Evolutionary conservation across 2,888 invertebrate species (phyloP).

Genomic region (Dasysyrphus albostriatus): DNA sequence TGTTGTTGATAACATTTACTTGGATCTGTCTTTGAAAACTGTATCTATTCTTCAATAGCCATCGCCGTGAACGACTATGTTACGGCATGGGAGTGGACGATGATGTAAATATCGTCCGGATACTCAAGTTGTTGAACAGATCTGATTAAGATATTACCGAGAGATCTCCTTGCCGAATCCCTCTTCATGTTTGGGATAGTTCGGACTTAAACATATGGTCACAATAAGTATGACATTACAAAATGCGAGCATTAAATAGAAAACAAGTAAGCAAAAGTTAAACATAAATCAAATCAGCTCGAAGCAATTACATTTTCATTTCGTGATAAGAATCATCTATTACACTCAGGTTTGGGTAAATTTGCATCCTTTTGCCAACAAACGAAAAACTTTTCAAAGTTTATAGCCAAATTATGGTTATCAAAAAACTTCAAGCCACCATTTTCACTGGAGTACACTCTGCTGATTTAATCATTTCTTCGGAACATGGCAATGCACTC

Average conservation of each 20-base stretch:
- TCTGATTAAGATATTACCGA: too few species aligned
- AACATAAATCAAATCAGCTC: background rate
- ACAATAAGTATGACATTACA: background rate
- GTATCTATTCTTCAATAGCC: too few species aligned
- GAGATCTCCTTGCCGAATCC: too few species aligned
- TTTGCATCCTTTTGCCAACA: background rate
- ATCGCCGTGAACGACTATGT: too few species aligned
- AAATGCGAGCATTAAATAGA: background rate
- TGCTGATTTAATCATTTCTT: constrained; percentile 56
- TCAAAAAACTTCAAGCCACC: constrained; percentile 23
- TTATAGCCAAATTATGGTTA: constrained; percentile 19
- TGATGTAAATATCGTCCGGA: too few species aligned
- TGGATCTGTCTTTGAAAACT: too few species aligned
- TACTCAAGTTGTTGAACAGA: too few species aligned
- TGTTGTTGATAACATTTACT: too few species aligned
- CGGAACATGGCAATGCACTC: constrained; percentile 60
- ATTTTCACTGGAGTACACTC: constrained; percentile 52
- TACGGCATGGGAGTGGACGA: too few species aligned
- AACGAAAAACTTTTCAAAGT: constrained; percentile 10
- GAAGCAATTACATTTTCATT: constrained; percentile 17
- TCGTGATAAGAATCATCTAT: constrained; percentile 5
- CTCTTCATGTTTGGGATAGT: too few species aligned
- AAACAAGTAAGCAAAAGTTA: background rate
- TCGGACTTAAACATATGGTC: too few species aligned
- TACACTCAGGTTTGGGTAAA: background rate